These are phyloP conservation scores for Pseudocheirus occidentalis DNA, from an alignment of 2,797 vertebrate species.

Conservation along the genomic window DNA sequence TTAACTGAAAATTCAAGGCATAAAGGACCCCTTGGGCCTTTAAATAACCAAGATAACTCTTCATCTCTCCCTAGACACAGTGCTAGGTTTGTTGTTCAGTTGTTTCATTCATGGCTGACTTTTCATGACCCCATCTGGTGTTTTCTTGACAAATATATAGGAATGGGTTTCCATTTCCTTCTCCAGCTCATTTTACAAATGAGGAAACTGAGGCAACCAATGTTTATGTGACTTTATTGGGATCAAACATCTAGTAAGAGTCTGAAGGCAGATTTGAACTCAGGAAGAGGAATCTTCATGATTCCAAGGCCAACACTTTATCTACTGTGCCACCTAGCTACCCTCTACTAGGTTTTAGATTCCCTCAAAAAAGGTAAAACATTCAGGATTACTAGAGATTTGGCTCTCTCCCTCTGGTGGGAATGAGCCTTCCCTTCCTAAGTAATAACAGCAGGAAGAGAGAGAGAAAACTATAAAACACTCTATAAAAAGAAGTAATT, in stretches of 20 bases:
- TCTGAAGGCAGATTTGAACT: slow-evolving; percentile 2
- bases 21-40: neutral
- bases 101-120: too few species aligned
- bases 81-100: too few species aligned
- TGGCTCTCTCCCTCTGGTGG: neutral
- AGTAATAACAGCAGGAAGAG: neutral
- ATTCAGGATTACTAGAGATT: slow-evolving; percentile 1
- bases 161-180: neutral
- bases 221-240: neutral
- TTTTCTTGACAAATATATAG: too few species aligned
- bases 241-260: neutral
- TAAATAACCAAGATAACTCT: neutral
- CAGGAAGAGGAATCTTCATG: neutral
- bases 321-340: rapidly evolving
- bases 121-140: too few species aligned
- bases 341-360: neutral
- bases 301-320: neutral
- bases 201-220: neutral
- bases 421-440: neutral
- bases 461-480: neutral
- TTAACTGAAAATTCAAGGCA: neutral
- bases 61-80: neutral
- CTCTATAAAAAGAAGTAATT: neutral
- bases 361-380: neutral
- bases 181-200: slow-evolving; percentile 23